Conservation (phyloP, 2,888 invertebrate genomes). For the Zhengitettix transpicula region DNA sequence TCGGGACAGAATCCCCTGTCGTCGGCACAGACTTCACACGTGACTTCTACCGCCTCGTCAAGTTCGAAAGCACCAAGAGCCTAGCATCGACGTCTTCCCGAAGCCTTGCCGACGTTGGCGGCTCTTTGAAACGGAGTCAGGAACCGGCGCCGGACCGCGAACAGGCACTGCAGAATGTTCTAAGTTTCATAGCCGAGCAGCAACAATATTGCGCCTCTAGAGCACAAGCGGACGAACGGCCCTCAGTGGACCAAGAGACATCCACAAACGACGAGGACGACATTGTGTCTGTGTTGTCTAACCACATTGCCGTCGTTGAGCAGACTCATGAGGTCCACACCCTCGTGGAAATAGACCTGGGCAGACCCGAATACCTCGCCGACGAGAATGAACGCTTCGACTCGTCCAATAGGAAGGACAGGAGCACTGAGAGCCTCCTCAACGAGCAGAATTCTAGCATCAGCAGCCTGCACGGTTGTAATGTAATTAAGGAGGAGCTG, state of each 20-base stretch:
- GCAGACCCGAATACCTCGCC: neutral
- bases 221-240: slow-evolving; percentile 34
- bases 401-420: slow-evolving; percentile 5
- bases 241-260: neutral
- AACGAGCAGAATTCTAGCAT: slow-evolving; percentile 6
- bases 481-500: neutral
- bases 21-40: slow-evolving; percentile 59
- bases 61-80: slow-evolving; percentile 66
- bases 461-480: neutral
- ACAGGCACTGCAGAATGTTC: slow-evolving; percentile 51
- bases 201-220: slow-evolving; percentile 49
- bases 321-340: neutral
- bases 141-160: slow-evolving; percentile 37
- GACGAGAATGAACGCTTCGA: slow-evolving; percentile 8
- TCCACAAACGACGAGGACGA: neutral
- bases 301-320: neutral
- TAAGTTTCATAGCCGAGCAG: slow-evolving; percentile 60
- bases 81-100: slow-evolving; percentile 57
- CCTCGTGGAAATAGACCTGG: slow-evolving; percentile 1
- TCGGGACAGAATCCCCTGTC: slow-evolving; percentile 22
- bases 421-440: slow-evolving; percentile 2
- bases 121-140: neutral
- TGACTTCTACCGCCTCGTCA: slow-evolving; percentile 64
- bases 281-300: neutral
- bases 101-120: slow-evolving; percentile 35